Base-by-base conservation (phyloP, 2,888 invertebrate species). In the Sphinx pinastri region DNA sequence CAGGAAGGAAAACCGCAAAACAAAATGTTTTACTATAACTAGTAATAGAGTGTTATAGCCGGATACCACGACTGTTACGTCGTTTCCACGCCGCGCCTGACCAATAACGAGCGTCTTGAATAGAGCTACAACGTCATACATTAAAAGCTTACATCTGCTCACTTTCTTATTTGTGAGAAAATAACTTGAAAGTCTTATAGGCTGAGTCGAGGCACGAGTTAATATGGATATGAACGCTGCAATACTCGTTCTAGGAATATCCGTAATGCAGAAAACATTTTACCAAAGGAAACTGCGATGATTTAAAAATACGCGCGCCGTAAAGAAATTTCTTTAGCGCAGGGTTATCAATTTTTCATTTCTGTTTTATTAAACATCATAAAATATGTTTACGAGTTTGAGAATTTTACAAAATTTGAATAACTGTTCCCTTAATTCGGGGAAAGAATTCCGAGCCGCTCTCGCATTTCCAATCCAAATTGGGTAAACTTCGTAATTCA, bases 401-500 rank as follows among this genome's bases (percentile, higher is more conserved):
- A 67, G 75, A 68, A 72, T 72, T 75, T 77, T 74, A 74, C 69
- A 72, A 73, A 81, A 80, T 83, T 81, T 80, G 76, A 79, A 81
- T 79, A 79, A 80, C 76, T 76, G 75, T 81, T 77, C 76, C 70
- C 75, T 76, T 74, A 80, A 79, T 81, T 75, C 75, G 83, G 84
- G 84, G 85, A 85, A 83, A 80, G 79, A 81, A 83, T 80, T 76
- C 76, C 71, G 78, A 83, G 78, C 81, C 80, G 80, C 82, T 84
- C 81, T 81, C 81, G 80, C 82, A 83, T 85, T 87, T 82, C 77
- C 81, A 77, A 84, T 86, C 84, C 83, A 88, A 90, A 88, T 90
- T 88, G 84, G 84, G 79, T 84, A 80, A 88, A 89, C 85, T 89
- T 88, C 76, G 85, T 80, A 83, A 84, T 80, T 78, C 84, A 80